Evolutionary conservation across 1,140 invertebrate genomes (phyloP).

Genomic region (Oryctes rhinoceros): DNA sequence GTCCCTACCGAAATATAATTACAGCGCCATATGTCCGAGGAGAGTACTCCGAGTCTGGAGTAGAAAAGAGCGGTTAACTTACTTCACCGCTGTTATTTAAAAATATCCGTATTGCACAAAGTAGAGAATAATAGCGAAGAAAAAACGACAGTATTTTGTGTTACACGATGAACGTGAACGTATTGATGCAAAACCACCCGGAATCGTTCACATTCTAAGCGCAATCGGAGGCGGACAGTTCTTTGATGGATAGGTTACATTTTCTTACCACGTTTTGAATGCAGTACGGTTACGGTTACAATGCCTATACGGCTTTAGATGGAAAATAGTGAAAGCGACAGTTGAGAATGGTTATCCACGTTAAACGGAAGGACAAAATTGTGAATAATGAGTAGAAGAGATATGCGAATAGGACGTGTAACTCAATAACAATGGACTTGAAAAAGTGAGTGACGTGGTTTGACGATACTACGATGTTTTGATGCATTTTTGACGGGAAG

Average conservation of each 20-base stretch:
- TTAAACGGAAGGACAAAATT: conserved; percentile 53
- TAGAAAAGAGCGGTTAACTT: conserved; percentile 26
- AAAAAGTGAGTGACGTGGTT: conserved; percentile 43
- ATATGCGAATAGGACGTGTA: conserved; percentile 43
- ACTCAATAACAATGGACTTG: conserved; percentile 47
- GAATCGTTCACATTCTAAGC: conserved; percentile 43
- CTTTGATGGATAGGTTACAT: conserved; percentile 49
- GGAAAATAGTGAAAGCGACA: conserved; percentile 28
- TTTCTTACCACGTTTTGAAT: conserved; percentile 43
- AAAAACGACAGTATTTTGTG: conserved; percentile 45
- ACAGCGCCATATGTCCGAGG: conserved; percentile 46
- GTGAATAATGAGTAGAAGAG: conserved; percentile 48
- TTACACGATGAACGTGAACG: conserved; percentile 45
- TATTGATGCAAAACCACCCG: neutral
- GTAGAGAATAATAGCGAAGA: conserved; percentile 49
- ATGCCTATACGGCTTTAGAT: neutral
- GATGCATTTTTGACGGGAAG: conserved; percentile 47
- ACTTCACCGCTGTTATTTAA: conserved; percentile 34
- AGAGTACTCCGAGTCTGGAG: neutral
- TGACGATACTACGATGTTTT: conserved; percentile 46
- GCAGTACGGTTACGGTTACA: conserved; percentile 19
- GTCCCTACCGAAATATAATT: conserved; percentile 44
- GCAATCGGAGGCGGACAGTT: conserved; percentile 47
- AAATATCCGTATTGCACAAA: conserved; percentile 43
- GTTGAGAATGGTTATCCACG: conserved; percentile 42